These are phyloP conservation scores for Notospermus geniculatus DNA, from an alignment of 1,140 invertebrate species.

Conservation along the genomic window DNA sequence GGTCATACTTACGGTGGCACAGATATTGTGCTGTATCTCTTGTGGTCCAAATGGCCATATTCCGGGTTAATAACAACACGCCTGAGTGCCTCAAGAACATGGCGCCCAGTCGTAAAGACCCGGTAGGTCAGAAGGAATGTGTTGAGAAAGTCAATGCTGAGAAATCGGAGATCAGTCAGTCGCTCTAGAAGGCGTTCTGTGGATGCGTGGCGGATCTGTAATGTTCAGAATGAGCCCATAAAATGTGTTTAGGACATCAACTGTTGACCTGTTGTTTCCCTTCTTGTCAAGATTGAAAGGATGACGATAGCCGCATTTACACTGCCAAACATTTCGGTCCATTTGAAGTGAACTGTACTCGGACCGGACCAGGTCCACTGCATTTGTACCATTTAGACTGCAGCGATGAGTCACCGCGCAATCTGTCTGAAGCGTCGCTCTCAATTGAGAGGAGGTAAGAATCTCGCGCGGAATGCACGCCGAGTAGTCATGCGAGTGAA, in stretches of 20 bases:
- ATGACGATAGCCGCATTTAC: no score
- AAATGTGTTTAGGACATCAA: neutral
- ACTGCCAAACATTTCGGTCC: no score
- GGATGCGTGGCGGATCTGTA: slow-evolving; percentile 87
- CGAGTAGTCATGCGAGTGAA: no score
- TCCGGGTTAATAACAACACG: slow-evolving; percentile 71
- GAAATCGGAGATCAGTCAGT: slow-evolving; percentile 83
- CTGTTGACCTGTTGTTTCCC: no score
- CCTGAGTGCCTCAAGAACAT: slow-evolving; percentile 80
- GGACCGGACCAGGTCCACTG: no score
- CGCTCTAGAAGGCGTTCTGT: slow-evolving; percentile 81
- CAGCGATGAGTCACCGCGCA: no score
- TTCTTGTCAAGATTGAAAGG: no score
- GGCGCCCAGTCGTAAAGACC: slow-evolving; percentile 87
- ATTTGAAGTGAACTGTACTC: no score
- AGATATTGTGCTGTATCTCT: slow-evolving; percentile 4
- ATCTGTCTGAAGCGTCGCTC: no score
- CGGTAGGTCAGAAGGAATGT: slow-evolving; percentile 91
- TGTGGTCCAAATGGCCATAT: slow-evolving; percentile 36
- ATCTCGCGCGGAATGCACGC: no score
- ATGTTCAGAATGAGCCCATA: slow-evolving; percentile 11
- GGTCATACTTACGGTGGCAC: slow-evolving; percentile 1
- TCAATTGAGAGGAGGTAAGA: no score
- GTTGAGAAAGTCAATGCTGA: slow-evolving; percentile 92
- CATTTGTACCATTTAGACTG: no score